These are phyloP conservation scores for Todus mexicanus DNA, from an alignment of 2,797 vertebrate genomes.

Conservation along the genomic window DNA sequence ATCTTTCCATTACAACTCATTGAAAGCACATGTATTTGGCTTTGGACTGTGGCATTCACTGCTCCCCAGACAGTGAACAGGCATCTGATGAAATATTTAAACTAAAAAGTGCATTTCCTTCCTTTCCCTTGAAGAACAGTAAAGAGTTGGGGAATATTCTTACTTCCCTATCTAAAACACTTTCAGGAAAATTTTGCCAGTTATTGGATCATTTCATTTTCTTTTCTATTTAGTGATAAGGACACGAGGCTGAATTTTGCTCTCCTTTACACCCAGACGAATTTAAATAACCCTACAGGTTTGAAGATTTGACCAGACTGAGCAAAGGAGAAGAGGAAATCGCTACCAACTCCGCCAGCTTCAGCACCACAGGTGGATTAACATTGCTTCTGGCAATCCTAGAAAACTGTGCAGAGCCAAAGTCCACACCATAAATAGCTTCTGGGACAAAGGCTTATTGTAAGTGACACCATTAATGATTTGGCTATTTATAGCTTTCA, in stretches of 20 bases:
- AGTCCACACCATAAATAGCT: neutral
- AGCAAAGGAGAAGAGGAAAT: neutral
- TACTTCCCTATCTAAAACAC: neutral
- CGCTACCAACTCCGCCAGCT: neutral
- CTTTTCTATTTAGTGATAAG: neutral
- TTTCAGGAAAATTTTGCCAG: neutral
- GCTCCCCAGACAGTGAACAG: neutral
- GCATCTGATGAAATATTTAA: neutral
- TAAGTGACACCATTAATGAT: constrained; percentile 30
- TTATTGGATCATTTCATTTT: neutral
- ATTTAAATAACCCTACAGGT: neutral
- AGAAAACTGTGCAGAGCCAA: neutral
- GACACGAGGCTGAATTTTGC: neutral
- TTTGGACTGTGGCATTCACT: neutral
- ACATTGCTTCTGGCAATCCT: neutral
- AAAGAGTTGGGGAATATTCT: neutral
- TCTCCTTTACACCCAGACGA: neutral
- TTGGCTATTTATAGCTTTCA: constrained; percentile 25
- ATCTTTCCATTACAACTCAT: neutral
- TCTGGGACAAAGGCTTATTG: constrained; percentile 14
- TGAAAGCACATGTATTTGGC: rapidly evolving
- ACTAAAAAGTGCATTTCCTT: neutral
- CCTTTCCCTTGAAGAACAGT: neutral
- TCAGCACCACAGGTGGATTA: neutral
- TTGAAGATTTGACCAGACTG: neutral